These are phyloP conservation scores for Phrynosoma platyrhinos DNA, from an alignment of 2,113 vertebrate species.

Conservation along the genomic window DNA sequence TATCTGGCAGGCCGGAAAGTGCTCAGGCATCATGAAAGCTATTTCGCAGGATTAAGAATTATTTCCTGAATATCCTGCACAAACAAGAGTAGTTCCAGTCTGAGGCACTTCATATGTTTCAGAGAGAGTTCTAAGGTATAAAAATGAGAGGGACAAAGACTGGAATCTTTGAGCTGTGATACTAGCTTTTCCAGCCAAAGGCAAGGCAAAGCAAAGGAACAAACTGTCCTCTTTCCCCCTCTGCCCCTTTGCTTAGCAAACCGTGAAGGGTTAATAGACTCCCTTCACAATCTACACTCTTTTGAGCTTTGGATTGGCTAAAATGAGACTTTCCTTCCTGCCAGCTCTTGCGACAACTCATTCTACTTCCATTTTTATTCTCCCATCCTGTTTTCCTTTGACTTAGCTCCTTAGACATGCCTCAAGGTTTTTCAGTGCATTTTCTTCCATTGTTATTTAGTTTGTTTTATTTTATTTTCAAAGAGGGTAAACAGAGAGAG, in stretches of 20 bases:
- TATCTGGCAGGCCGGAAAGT: conserved; percentile 35
- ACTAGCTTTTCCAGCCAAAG: background rate
- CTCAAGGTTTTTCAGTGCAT: background rate
- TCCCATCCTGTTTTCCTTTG: background rate
- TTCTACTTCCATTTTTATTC: background rate
- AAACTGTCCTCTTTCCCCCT: background rate
- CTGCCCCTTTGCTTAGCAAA: background rate
- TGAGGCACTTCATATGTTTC: conserved; percentile 18
- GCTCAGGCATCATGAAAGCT: conserved; percentile 31
- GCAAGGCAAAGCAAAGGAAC: background rate
- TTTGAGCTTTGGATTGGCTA: background rate
- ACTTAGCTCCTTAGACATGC: background rate
- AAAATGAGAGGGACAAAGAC: background rate
- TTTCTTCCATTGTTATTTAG: background rate
- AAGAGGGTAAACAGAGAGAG: background rate
- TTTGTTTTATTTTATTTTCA: background rate
- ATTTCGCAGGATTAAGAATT: conserved; percentile 33
- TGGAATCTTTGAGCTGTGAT: background rate
- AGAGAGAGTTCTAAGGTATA: conserved; percentile 15
- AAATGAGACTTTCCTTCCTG: background rate
- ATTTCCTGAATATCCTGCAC: conserved; percentile 28
- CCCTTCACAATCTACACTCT: background rate
- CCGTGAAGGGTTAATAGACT: background rate
- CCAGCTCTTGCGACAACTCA: background rate
- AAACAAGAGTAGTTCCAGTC: conserved; percentile 38